phyloP scores from a whole-genome alignment of 2,113 vertebrate genomes.

The Serilophus lunatus region DNA sequence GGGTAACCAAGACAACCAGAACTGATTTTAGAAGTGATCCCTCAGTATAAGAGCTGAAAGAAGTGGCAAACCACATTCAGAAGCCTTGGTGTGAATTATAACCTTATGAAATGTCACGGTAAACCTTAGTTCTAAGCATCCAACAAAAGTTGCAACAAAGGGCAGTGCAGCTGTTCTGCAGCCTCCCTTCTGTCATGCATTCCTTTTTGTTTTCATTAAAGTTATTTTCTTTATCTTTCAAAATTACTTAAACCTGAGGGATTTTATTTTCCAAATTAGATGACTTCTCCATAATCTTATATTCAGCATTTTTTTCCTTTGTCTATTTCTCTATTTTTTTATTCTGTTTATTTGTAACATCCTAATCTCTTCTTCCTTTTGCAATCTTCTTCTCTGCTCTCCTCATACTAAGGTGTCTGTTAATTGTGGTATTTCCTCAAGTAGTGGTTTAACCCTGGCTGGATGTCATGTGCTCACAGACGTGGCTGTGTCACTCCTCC shows the following conservation, averaged over 20 bases:
- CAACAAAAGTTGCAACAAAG: not conserved
- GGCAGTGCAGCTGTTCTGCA: not conserved
- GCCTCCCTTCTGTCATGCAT: not conserved
- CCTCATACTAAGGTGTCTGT: not conserved
- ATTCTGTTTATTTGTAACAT: not conserved
- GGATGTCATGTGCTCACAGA: not conserved
- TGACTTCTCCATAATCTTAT: not conserved
- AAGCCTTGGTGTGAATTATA: not conserved
- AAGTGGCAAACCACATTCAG: not conserved
- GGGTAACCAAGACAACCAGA: not conserved
- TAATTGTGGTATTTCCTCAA: not conserved
- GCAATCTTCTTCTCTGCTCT: not conserved
- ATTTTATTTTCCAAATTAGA: not conserved
- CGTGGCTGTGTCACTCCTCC: not conserved
- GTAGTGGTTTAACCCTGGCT: not conserved
- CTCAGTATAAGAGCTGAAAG: not conserved
- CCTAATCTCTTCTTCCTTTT: not conserved
- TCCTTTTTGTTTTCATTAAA: not conserved
- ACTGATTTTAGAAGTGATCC: constrained; percentile 4
- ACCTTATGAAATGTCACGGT: not conserved
- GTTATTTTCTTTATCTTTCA: not conserved
- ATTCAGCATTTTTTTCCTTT: not conserved
- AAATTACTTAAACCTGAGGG: not conserved
- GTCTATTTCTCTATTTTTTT: not conserved
- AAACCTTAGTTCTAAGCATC: not conserved